A percentile compares a stretch with the other conserved stretches of the same genome.
Conservation (phyloP, 2,888 invertebrate species). For the Euplagia quadripunctaria region DNA sequence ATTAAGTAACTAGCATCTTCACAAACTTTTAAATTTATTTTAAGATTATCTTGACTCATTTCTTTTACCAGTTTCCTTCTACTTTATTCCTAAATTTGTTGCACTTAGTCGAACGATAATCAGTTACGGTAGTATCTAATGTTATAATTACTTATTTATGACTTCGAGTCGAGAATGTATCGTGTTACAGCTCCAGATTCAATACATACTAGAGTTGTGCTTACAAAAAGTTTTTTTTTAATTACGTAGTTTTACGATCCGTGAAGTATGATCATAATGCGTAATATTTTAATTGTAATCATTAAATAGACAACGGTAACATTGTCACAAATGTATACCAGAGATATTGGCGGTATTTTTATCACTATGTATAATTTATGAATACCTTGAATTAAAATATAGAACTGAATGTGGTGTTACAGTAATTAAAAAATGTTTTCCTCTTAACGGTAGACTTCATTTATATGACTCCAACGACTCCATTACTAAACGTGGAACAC, state of each 20-base stretch:
- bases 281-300: conserved; percentile 59
- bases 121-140: conserved; percentile 47
- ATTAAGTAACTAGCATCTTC: too few relatives aligned
- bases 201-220: conserved; percentile 35
- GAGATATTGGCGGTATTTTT: conserved; percentile 35
- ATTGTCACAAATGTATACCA: conserved; percentile 41
- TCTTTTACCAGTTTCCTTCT: background rate
- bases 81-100: background rate
- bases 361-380: conserved; percentile 32
- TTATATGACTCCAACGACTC: background rate
- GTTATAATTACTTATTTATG: conserved; percentile 67
- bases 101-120: conserved; percentile 36
- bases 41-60: background rate
- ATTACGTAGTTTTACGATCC: conserved; percentile 48
- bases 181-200: conserved; percentile 61
- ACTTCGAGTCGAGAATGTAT: conserved; percentile 62
- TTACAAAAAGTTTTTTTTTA: conserved; percentile 55
- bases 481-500: background rate
- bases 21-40: too few relatives aligned
- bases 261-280: conserved; percentile 55
- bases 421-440: conserved; percentile 36
- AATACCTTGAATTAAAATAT: conserved; percentile 41
- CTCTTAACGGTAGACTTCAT: conserved; percentile 22
- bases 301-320: conserved; percentile 25
- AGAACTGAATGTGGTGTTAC: conserved; percentile 25